Evolutionary conservation across 2,113 vertebrate species (phyloP).

Genomic region (Eonycteris spelaea): DNA sequence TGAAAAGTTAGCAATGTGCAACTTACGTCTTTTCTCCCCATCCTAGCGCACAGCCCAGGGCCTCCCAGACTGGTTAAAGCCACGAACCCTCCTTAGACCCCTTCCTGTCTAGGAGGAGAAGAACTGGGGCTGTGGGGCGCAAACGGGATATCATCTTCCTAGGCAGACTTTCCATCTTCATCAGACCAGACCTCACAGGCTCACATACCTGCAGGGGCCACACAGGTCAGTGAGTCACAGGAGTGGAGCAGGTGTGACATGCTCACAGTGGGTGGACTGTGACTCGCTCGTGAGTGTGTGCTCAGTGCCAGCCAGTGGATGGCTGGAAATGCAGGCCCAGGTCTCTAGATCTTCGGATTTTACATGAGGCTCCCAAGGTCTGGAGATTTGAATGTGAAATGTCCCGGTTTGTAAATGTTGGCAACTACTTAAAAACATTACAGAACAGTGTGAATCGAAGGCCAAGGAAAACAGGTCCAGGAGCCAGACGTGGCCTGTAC

Average conservation of each 20-base stretch:
- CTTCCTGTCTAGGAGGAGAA: background rate
- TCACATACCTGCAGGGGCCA: background rate
- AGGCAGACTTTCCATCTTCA: background rate
- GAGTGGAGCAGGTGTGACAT: background rate
- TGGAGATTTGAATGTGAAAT: conserved; percentile 19
- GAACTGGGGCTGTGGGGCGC: background rate
- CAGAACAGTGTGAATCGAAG: background rate
- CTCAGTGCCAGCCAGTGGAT: background rate
- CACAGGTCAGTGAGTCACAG: background rate
- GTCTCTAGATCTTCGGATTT: background rate
- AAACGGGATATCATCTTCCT: background rate
- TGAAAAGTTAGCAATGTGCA: background rate
- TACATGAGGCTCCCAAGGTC: conserved; percentile 2
- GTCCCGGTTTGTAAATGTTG: conserved; percentile 53
- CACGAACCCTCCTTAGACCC: background rate
- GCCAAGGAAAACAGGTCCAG: conserved; percentile 41
- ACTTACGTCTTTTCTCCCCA: background rate
- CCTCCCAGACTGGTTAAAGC: background rate
- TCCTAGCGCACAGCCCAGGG: background rate
- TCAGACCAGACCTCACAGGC: background rate
- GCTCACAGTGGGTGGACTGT: too few relatives aligned
- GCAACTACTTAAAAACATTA: conserved; percentile 52
- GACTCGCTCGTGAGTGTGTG: background rate
- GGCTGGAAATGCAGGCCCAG: background rate
- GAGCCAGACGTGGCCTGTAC: conserved; percentile 6